Base-by-base conservation (phyloP, 2,888 invertebrate genomes). In the Thysanoteuthis rhombus region DNA sequence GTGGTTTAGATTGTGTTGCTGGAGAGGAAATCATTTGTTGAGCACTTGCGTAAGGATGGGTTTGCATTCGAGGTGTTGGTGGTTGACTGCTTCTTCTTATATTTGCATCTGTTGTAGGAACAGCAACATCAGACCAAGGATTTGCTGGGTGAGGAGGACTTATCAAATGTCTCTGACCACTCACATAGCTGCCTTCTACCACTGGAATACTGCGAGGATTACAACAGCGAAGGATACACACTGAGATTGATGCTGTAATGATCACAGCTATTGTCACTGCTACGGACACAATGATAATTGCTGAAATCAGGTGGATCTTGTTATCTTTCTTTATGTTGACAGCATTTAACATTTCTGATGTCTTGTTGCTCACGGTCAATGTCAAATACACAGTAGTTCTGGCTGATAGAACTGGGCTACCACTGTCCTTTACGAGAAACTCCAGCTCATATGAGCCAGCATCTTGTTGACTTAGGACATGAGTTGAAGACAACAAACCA, bases 31-130 rank as follows among this genome's bases (percentile, higher is more conserved):
- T 16, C 75, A 75, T 75, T 75, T 75, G 75, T 16, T 75, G 75
- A 36, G 75, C n/a, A 75, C 75, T 75, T 75, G 75, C 8, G 10
- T 75, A 75, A n/a, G 75, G 75, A 75, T 75, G 75, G 16, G 75
- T 16, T 12, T 75, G 75, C n/a, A 75, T 36, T 75, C n/a, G n/a
- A n/a, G 75, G 75, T 75, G 75, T 75, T 75, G 75, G 75, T 75
- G 75, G 75, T n/a, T 75, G 75, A 75, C 75, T 75, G 75, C n/a
- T 75, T 75, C 75, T 75, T 75, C n/a, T n/a, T n/a, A 75, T 75
- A n/a, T n/a, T n/a, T n/a, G 75, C 75, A 75, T 75, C n/a, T 16
- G n/a, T 36, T 75, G 75, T 12, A 75, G 75, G 75, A 75, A 75
- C n/a, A 75, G n/a, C 75, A 75, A 75, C 75, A 75, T 75, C 36